Conservation (phyloP, 2,113 vertebrate genomes). For the Azemiops feae region DNA sequence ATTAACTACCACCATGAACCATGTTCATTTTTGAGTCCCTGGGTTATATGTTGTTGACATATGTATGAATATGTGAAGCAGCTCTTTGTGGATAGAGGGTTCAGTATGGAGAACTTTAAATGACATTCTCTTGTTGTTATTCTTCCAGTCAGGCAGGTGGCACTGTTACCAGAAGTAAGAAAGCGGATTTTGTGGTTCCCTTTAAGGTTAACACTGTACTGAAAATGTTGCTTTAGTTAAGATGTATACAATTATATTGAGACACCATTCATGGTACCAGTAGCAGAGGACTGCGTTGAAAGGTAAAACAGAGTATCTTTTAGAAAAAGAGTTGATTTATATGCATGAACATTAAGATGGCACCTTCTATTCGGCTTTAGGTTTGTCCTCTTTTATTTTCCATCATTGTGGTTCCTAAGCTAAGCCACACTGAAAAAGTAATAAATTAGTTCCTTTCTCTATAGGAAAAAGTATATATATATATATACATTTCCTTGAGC, state of each 20-base stretch:
- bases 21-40: not conserved
- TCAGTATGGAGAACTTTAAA: not conserved
- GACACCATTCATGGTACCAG: not conserved
- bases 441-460: too few species aligned
- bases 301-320: not conserved
- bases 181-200: not conserved
- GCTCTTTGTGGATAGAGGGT: not conserved
- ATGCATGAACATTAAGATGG: too few species aligned
- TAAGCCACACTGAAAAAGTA: not conserved
- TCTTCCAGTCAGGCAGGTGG: not conserved
- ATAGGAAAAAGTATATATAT: too few species aligned
- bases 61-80: not conserved
- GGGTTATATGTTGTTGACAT: not conserved
- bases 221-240: slow-evolving; percentile 9
- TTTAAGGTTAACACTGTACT: not conserved
- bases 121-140: not conserved
- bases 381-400: not conserved
- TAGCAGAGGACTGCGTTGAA: not conserved
- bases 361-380: not conserved
- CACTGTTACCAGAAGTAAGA: not conserved
- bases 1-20: not conserved
- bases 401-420: not conserved
- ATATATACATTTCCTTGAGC: not conserved
- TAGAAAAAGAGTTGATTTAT: not conserved
- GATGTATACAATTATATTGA: not conserved